A percentile compares a stretch with the other conserved stretches of the same genome.
Evolutionary conservation across 2,113 vertebrate genomes (phyloP).

Genomic region (Nettapus auritus): DNA sequence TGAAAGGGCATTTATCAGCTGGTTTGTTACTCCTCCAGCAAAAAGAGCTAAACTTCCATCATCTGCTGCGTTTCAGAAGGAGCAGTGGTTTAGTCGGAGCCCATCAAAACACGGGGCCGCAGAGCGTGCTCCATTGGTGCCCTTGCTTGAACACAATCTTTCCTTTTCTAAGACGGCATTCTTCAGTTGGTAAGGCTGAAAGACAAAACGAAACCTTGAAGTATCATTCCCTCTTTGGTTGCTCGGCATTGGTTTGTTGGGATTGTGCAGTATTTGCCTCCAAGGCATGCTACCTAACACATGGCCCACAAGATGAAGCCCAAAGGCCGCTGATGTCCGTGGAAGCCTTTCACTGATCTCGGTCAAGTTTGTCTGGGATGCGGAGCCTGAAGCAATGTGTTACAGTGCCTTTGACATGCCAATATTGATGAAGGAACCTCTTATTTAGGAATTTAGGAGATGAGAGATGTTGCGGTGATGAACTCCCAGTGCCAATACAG

Average conservation of each 20-base stretch:
- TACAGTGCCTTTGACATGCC: neutral
- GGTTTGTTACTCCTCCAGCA: neutral
- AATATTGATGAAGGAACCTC: neutral
- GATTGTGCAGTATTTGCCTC: neutral
- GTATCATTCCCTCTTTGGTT: neutral
- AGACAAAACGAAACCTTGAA: neutral
- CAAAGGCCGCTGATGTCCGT: neutral
- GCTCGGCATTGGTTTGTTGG: neutral
- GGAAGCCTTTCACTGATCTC: neutral
- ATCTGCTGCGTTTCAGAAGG: neutral
- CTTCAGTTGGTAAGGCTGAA: neutral
- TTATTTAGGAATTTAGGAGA: neutral
- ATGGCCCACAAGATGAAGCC: neutral
- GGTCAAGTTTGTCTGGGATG: fast-evolving
- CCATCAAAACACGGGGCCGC: neutral
- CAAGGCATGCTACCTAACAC: neutral
- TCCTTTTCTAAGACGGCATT: neutral
- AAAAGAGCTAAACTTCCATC: neutral
- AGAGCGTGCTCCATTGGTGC: neutral
- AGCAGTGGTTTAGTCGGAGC: neutral
- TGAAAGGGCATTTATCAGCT: neutral
- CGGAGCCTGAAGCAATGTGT: neutral
- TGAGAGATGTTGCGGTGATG: neutral
- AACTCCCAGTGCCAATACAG: neutral
- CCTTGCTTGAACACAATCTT: neutral